phyloP scores from a whole-genome alignment of 2,888 invertebrate genomes.

The Orgyia antiqua region DNA sequence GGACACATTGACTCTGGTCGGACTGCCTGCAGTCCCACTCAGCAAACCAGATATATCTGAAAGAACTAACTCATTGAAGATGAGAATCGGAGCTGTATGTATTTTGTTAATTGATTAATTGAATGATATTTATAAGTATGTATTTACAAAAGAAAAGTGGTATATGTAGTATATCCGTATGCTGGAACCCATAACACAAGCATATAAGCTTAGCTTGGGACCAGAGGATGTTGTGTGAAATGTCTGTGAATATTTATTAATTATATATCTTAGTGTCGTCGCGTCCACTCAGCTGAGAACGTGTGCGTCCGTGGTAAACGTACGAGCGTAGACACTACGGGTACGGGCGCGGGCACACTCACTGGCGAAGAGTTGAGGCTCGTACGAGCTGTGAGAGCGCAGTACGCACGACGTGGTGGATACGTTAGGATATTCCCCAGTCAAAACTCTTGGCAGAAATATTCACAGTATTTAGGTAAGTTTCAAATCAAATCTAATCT shows the following conservation, averaged over 20 bases:
- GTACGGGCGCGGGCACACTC: conserved; percentile 59
- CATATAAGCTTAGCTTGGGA: no score
- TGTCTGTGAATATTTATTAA: no score
- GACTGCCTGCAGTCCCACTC: conserved; percentile 88
- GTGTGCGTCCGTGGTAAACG: conserved; percentile 59
- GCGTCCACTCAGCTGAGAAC: conserved; percentile 86
- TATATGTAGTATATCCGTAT: no score
- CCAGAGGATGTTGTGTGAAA: no score
- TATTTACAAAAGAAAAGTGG: no score
- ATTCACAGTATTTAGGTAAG: conserved; percentile 85
- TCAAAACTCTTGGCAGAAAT: conserved; percentile 91
- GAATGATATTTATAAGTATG: no score
- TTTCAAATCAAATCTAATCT: neutral
- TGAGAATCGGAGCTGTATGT: conserved; percentile 70
- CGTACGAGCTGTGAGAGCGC: conserved; percentile 84
- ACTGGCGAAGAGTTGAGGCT: conserved; percentile 88
- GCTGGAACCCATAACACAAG: no score
- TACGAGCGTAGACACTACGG: conserved; percentile 46
- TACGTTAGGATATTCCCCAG: conserved; percentile 95
- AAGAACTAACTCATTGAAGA: conserved; percentile 52
- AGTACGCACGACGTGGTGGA: conserved; percentile 90
- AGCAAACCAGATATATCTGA: conserved; percentile 55
- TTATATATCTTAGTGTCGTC: conserved; percentile 79
- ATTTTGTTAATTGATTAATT: neutral
- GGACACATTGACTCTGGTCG: conserved; percentile 94